Conservation (phyloP, 2,797 vertebrate species). For the Leptoclinus maculatus region DNA sequence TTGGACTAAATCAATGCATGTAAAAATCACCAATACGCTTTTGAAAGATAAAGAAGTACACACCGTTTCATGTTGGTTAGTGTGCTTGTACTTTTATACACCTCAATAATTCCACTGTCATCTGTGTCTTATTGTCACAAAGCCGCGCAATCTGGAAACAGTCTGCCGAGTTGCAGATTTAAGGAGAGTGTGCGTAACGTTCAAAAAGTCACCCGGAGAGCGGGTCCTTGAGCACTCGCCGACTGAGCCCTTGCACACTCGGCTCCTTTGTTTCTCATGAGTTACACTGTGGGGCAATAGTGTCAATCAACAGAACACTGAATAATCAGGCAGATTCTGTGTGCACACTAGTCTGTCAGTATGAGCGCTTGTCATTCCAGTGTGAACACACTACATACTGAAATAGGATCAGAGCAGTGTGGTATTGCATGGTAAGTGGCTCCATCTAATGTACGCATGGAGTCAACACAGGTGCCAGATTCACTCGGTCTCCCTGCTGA, state of each 20-base stretch:
- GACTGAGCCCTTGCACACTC: neutral
- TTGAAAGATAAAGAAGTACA: neutral
- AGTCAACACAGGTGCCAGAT: neutral
- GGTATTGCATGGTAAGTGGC: constrained; percentile 12
- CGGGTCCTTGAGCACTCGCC: neutral
- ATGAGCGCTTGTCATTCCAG: neutral
- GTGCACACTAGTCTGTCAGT: neutral
- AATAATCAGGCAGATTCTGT: neutral
- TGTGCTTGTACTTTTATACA: too few species aligned
- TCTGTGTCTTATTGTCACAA: neutral
- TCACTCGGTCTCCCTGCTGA: neutral
- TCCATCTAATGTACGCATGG: constrained; percentile 51
- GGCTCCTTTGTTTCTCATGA: neutral
- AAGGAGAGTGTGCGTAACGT: neutral
- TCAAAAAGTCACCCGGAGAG: neutral
- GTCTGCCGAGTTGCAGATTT: neutral
- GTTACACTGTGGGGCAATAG: neutral
- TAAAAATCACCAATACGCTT: neutral
- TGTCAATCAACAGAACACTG: constrained; percentile 3
- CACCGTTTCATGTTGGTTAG: neutral
- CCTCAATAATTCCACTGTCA: neutral
- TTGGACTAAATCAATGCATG: neutral
- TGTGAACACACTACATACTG: neutral
- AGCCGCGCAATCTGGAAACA: neutral
- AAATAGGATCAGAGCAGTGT: neutral